A percentile compares a stretch with the other conserved stretches of the same genome.
Evolutionary conservation across 2,888 invertebrate genomes (phyloP).

Genomic region (Protula sp.): DNA sequence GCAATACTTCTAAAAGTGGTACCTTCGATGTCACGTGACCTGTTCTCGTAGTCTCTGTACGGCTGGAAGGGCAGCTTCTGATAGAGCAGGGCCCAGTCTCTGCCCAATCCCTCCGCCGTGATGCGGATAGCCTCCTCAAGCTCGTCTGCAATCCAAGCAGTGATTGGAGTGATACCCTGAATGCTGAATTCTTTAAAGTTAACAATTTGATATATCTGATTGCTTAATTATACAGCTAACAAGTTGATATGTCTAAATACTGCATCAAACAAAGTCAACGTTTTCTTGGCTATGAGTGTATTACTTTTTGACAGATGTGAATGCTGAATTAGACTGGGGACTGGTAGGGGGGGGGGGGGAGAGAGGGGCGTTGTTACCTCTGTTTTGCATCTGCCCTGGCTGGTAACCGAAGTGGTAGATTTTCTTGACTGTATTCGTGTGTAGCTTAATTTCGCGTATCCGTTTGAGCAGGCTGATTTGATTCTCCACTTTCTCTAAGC

Average conservation of each 20-base stretch:
- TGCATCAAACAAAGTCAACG: no score
- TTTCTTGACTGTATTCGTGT: conserved; percentile 34
- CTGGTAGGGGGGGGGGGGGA: no score
- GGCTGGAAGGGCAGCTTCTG: conserved; percentile 38
- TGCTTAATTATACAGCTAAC: no score
- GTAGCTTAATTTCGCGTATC: conserved; percentile 34
- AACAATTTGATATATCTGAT: neutral
- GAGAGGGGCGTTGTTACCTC: no score
- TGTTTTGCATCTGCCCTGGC: conserved; percentile 28
- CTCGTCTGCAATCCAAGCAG: conserved; percentile 11
- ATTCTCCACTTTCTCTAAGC: conserved; percentile 25
- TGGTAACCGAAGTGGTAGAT: conserved; percentile 31
- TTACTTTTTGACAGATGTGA: no score
- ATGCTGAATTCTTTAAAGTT: no score
- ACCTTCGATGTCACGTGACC: conserved; percentile 35
- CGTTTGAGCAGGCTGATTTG: conserved; percentile 32
- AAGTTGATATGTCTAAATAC: neutral
- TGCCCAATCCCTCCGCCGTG: conserved; percentile 34
- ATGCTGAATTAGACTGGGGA: no score
- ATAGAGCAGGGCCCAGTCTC: conserved; percentile 40
- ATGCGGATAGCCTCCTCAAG: conserved; percentile 36
- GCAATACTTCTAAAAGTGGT: no score
- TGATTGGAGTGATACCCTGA: no score
- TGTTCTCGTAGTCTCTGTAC: conserved; percentile 28
- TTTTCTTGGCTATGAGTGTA: no score